Percentiles rank a stretch among this genome's conserved stretches.
phyloP scores from a whole-genome alignment of 2,888 invertebrate genomes.

The Hypomecis atomaria region DNA sequence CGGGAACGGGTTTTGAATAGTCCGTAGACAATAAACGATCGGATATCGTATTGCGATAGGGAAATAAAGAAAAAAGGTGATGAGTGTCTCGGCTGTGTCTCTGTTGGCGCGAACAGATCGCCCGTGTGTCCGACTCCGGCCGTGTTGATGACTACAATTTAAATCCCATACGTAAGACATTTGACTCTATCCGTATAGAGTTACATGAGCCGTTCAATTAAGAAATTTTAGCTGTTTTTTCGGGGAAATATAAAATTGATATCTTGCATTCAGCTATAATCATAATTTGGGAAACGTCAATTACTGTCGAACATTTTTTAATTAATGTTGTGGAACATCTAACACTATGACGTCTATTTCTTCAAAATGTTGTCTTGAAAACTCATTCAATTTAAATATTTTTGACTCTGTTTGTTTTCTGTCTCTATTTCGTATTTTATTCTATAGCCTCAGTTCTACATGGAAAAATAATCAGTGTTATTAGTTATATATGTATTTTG shows the following conservation, averaged over 20 bases:
- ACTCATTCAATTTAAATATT: too few relatives aligned
- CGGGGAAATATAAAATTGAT: conserved; percentile 26
- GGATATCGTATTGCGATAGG: conserved; percentile 79
- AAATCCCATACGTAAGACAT: conserved; percentile 54
- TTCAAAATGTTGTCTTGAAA: too few relatives aligned
- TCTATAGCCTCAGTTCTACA: too few relatives aligned
- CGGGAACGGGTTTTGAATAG: conserved; percentile 77
- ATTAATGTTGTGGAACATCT: neutral
- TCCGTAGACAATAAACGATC: conserved; percentile 73
- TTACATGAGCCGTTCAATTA: conserved; percentile 64
- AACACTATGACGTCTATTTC: too few relatives aligned
- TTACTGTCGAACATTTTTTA: conserved; percentile 6
- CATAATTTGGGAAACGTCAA: conserved; percentile 24
- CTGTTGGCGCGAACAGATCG: conserved; percentile 75
- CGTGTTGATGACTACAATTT: conserved; percentile 63
- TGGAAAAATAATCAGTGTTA: neutral
- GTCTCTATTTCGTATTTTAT: too few relatives aligned
- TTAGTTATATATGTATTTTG: conserved; percentile 2
- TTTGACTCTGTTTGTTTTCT: too few relatives aligned
- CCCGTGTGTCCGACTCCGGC: conserved; percentile 48
- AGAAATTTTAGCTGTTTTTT: conserved; percentile 53
- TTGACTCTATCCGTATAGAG: conserved; percentile 52
- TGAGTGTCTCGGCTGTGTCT: conserved; percentile 69
- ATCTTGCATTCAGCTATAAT: conserved; percentile 18
- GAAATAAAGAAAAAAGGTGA: conserved; percentile 70